phyloP scores from a whole-genome alignment of 2,797 vertebrate genomes.

The Danionella dracula region DNA sequence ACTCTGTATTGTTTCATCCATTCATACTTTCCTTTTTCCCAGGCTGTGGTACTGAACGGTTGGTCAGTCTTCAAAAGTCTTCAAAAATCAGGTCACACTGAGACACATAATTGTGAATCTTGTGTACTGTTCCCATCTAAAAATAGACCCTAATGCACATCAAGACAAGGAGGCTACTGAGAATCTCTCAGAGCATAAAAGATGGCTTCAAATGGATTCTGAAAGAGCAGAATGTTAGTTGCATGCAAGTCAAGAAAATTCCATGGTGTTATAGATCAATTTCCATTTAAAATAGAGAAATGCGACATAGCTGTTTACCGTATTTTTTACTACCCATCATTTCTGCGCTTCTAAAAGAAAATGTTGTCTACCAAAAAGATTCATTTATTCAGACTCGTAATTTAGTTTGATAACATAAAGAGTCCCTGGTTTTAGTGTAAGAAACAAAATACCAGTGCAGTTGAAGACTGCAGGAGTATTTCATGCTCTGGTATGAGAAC shows the following conservation, averaged over 20 bases:
- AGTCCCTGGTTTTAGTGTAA: conserved; percentile 39
- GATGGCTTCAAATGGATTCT: conserved; percentile 21
- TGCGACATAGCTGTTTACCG: background rate
- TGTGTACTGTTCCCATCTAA: conserved; percentile 43
- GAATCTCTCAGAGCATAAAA: conserved; percentile 30
- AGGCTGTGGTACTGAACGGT: conserved; percentile 36
- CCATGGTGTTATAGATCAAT: background rate
- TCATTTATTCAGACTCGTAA: conserved; percentile 39
- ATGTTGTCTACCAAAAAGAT: conserved; percentile 31
- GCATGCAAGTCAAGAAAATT: background rate
- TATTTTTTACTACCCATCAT: background rate
- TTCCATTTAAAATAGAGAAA: background rate
- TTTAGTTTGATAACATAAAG: conserved; percentile 41
- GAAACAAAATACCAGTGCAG: background rate
- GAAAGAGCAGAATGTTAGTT: background rate
- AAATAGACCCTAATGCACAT: conserved; percentile 45
- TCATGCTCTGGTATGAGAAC: conserved; percentile 6
- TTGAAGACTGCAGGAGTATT: background rate
- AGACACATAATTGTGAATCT: conserved; percentile 43
- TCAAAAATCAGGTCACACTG: conserved; percentile 45
- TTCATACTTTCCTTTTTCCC: background rate
- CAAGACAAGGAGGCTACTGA: conserved; percentile 30
- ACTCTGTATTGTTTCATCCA: too few relatives aligned
- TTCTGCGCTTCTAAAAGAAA: conserved; percentile 18
- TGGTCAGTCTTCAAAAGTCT: conserved; percentile 21